Base-by-base conservation (phyloP, 2,113 vertebrate genomes). In the Cervus canadensis region DNA sequence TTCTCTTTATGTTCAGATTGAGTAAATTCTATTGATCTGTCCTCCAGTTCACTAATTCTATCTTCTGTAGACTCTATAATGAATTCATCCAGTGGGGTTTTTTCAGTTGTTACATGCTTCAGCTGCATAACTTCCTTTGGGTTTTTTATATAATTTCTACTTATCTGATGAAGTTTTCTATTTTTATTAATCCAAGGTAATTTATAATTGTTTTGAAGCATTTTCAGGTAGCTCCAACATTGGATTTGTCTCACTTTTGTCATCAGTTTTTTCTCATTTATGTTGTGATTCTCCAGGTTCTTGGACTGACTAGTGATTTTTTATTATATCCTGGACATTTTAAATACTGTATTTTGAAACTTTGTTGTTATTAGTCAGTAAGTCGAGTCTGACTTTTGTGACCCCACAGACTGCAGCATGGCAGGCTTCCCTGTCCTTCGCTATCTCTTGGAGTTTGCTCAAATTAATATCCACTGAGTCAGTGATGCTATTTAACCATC, bases 181-280 rank as follows among this genome's bases (percentile, higher is more conserved):
- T 16, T 50, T 60, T 86, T 87, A 40, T 59, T 78, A 87, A 78
- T 45, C 50, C 67, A 59, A 76, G 25, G 11, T 30, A 60, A 57
- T 30, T 86, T 93, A 8, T 52, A 40, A 76, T 11, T 71, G n/a
- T 23, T 71, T 40, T 76, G 33, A 78, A 59, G 54, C 12, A 40
- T 33, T 78, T 84, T 71, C 28, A 56, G 60, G 56, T 56, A 45
- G 67, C 43, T 45, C 28, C 13, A 71, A 40, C 54, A 33, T 12
- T 87, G 43, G 54, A 78, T 78, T 87, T 45, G 40, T 59, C 54
- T 78, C 16, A 84, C 36, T 30, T 17, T 59, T 86, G 56, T 19
- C 54, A 87, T 86, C 30, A 50, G 33, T 78, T n/a, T 76, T 76
- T 93, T 59, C 83, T 95, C 54, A 81, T 54, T 67, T 16, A 14